These are phyloP conservation scores for Galeopterus variegatus DNA, from an alignment of 2,113 vertebrate genomes.

Conservation along the genomic window DNA sequence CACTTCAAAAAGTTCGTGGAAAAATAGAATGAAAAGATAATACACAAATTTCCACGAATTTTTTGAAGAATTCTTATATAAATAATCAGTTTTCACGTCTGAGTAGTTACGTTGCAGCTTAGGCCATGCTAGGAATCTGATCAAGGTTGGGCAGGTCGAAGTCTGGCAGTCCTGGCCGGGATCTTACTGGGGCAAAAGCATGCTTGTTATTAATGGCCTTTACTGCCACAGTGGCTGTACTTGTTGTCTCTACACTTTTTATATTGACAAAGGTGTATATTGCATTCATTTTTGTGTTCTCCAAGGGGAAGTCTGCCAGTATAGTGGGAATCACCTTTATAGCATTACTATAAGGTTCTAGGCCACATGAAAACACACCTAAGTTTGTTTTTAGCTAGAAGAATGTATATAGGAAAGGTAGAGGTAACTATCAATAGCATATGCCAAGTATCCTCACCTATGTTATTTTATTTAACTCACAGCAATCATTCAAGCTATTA, in stretches of 20 bases:
- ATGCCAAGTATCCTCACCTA: background rate
- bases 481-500: background rate
- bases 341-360: too few species aligned
- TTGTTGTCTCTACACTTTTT: background rate
- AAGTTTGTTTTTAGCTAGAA: background rate
- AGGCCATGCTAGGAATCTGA: rapidly evolving
- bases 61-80: too few species aligned
- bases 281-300: background rate
- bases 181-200: background rate
- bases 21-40: too few species aligned
- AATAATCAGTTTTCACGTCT: background rate
- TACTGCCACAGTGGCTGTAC: background rate
- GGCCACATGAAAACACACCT: background rate
- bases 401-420: background rate
- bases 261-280: background rate
- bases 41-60: too few species aligned
- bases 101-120: background rate
- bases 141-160: background rate
- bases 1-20: too few species aligned
- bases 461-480: background rate
- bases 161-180: too few species aligned
- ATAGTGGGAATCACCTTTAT: background rate
- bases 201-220: background rate
- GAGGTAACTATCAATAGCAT: background rate
- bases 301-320: background rate